Base-by-base conservation (phyloP, 2,888 invertebrate species). In the Euproctis similis region DNA sequence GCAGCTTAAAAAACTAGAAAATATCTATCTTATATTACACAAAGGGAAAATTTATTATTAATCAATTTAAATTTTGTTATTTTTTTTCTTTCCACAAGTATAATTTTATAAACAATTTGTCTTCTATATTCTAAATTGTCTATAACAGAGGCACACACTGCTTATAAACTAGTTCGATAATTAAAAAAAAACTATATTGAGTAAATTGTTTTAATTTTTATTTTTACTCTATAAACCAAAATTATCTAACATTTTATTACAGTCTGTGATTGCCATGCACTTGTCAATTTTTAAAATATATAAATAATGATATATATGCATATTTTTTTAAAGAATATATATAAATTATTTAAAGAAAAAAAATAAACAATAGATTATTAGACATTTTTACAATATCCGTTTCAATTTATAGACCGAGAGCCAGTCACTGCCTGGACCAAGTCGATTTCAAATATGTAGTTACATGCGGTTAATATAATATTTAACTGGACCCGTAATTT, bases 121-220 rank as follows among this genome's bases (percentile, higher is more conserved):
- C 41, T 22, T 56, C 53, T 67, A 67, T 54, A 42, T 24, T 60
- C n/a, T n/a, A 75, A 74, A 60, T 54, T 53, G 48, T 67, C 73
- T 81, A 71, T 78, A 82, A 80, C 73, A 67, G 78, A 81, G 82
- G 82, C 82, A 84, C 82, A 76, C 78, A 67, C 73, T 80, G 53
- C 77, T 81, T 82, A 80, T 39, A 63, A 59, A 52, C 71, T 74
- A 74, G 56, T 59, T 61, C 62, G 40, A 41, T 48, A 28, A 34
- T 30, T 13, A 42, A 38, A 56, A 60, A 54, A 46, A 43, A 46
- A 49, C 33, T 44, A 41, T 55, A 54, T 54, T 58, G 60, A 62
- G 60, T 66, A 59, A 44, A 59, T 59, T 59, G n/a, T n/a, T n/a
- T n/a, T n/a, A n/a, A n/a, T n/a, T n/a, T n/a, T n/a, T n/a, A n/a